Base-by-base conservation (phyloP, 2,888 invertebrate species). In the Erpobdella octoculata region DNA sequence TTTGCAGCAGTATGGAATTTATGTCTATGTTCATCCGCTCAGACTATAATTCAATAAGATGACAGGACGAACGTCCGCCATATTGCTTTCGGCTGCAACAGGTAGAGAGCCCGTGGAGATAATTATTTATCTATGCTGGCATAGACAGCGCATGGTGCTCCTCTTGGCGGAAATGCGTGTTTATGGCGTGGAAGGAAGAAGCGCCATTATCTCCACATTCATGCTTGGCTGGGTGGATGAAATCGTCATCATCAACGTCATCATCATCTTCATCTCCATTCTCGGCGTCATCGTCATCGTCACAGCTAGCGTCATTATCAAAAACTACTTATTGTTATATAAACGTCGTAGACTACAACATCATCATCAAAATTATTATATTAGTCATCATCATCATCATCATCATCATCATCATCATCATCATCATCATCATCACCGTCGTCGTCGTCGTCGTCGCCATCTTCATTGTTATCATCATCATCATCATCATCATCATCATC, bases 371-470 rank as follows among this genome's bases (percentile, higher is more conserved):
- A 36, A 21, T 66, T 38, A 46, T 69, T 64, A 70, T 71, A 62
- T 71, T 71, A 62, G 38, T 9, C 38, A 66, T 36, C 66, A 21
- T 66, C 66, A 66, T 18, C 41, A 18, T 37, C 36, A 8, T 66
- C 66, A n/a, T 66, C 38, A 66, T 70, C 38, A 71, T 71, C 61
- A 71, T 72, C 61, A 72, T 72, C 67, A 72, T 37, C 69, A 62
- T 6, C 25, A 48, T 48, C 48, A 48, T 48, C 48, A 48, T 3
- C 28, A 53, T 25, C 28, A 53, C 21, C 21, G 21, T 1, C 53
- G 53, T 18, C 53, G 53, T 53, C 21, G 53, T 28, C 21, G 6
- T 25, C 21, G 28, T 53, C 8, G 53, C 53, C 21, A 6, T 6
- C 53, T 25, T 53, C 28, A 53, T 21, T 25, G 15, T 8, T 21